Conservation (phyloP, 2,797 vertebrate genomes). For the Neoniphon sammara region DNA sequence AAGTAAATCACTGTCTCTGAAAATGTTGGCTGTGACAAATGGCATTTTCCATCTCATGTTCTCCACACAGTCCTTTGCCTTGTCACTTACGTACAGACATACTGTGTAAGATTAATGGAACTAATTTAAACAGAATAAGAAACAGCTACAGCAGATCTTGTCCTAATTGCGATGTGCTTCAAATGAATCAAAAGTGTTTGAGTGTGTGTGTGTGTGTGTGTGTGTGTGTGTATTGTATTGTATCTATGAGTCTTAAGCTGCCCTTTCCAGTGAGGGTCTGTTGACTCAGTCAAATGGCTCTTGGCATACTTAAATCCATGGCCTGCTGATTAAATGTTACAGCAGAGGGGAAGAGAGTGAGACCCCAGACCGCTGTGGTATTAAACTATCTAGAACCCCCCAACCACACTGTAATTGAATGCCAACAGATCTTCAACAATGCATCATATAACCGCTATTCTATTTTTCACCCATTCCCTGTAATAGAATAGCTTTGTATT, state of each 20-base stretch:
- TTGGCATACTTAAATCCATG: conserved; percentile 39
- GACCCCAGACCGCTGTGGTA: conserved; percentile 18
- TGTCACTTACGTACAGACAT: conserved; percentile 26
- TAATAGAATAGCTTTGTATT: conserved; percentile 24
- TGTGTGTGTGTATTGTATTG: not conserved
- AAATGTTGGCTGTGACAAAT: conserved; percentile 51
- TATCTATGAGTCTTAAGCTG: conserved; percentile 21
- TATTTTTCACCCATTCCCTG: not conserved
- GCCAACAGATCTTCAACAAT: conserved; percentile 11
- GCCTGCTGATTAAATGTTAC: conserved; percentile 37
- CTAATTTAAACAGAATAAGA: conserved; percentile 12
- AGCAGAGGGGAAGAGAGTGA: not conserved
- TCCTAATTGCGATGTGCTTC: conserved; percentile 22
- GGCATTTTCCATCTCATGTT: conserved; percentile 53
- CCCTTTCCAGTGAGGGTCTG: conserved; percentile 29
- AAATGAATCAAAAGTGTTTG: conserved; percentile 2
- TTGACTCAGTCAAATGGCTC: conserved; percentile 44
- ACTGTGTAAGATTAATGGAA: conserved; percentile 22
- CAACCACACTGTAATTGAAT: conserved; percentile 25
- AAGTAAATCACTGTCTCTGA: conserved; percentile 20
- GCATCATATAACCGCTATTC: conserved; percentile 14
- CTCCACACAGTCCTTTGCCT: conserved; percentile 16
- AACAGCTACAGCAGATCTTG: not conserved
- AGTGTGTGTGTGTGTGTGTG: conserved; percentile 13
- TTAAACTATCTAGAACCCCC: not conserved